Percentiles rank a stretch among this genome's conserved stretches.
Conservation (phyloP, 2,888 invertebrate genomes). For the Dasysyrphus tricinctus region DNA sequence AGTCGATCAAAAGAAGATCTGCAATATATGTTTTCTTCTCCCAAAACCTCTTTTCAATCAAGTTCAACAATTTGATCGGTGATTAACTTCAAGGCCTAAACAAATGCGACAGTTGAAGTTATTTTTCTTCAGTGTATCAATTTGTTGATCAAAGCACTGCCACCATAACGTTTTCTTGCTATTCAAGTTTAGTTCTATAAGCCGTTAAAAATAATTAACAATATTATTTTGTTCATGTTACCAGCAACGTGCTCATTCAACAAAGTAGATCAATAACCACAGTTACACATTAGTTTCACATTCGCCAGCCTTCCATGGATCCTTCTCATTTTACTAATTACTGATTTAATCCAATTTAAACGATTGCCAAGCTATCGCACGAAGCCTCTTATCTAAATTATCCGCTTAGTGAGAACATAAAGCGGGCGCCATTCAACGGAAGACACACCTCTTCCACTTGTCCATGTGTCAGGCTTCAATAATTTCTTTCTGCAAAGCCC, state of each 20-base stretch:
- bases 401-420: slow-evolving; percentile 60
- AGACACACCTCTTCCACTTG: slow-evolving; percentile 65
- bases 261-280: slow-evolving; percentile 45
- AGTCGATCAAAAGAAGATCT: too few species aligned
- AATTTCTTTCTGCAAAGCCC: slow-evolving; percentile 23
- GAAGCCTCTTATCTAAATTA: slow-evolving; percentile 67
- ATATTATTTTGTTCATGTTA: not conserved
- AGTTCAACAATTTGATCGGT: too few species aligned
- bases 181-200: not conserved
- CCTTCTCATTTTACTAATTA: slow-evolving; percentile 58
- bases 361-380: slow-evolving; percentile 48
- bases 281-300: slow-evolving; percentile 48
- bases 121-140: too few species aligned
- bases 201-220: not conserved
- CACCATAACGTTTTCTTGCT: too few species aligned
- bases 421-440: slow-evolving; percentile 58
- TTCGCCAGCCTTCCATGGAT: slow-evolving; percentile 43
- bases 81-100: too few species aligned
- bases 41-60: too few species aligned
- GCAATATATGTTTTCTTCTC: too few species aligned
- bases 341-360: slow-evolving; percentile 70
- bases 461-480: slow-evolving; percentile 57
- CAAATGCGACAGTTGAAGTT: too few species aligned
- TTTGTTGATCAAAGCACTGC: too few species aligned
- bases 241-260: slow-evolving; percentile 11